Evolutionary conservation across 2,113 vertebrate species (phyloP), one percentile per base, ranked within the genome.

Genomic region (Callospermophilus lateralis): DNA sequence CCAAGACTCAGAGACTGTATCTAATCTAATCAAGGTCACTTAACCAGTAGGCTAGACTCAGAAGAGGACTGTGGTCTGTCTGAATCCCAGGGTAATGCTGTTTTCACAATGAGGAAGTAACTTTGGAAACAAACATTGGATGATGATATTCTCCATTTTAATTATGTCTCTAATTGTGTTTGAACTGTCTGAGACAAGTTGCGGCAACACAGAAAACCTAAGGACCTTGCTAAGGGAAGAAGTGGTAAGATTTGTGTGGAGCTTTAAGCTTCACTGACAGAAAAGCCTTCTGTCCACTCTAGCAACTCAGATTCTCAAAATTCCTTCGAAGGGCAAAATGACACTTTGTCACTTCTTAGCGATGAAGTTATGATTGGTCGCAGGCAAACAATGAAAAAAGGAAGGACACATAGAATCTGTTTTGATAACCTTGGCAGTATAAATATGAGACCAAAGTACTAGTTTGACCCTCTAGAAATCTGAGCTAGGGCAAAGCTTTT

Each of bases 381-480:
- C 11, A 94, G 16, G 16, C 15, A 85, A 37, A 92, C 30, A 83
- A 5, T 4, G 26, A 13, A 76, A 86, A 83, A 28, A 20, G 26
- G 4, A 80, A 84, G 17, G 53, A 74, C 15, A 84, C 0, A 0
- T 6, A 92, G 77, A 78, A 84, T 39, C 28, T 88, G 9, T 86
- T 89, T 24, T 65, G 42, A 85, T 42, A 84, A 83, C 4, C 2
- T 20, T 65, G 3, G 12, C 34, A 26, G 80, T 3, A 12, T 90
- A 95, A 85, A 74, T 90, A 96, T 83, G 55, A 39, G 37, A 3
- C 37, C 9, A 17, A 70, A 51, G 20, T 51, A 74, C 13, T 80
- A 17, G 58, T 92, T 91, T 95, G 37, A 70, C n/a, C 39, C 55
- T 89, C 16, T 20, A 61, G 77, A 90, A 96, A 91, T 79, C 9